Evolutionary conservation across 2,888 invertebrate species (phyloP).

Genomic region (Lapara coniferarum): DNA sequence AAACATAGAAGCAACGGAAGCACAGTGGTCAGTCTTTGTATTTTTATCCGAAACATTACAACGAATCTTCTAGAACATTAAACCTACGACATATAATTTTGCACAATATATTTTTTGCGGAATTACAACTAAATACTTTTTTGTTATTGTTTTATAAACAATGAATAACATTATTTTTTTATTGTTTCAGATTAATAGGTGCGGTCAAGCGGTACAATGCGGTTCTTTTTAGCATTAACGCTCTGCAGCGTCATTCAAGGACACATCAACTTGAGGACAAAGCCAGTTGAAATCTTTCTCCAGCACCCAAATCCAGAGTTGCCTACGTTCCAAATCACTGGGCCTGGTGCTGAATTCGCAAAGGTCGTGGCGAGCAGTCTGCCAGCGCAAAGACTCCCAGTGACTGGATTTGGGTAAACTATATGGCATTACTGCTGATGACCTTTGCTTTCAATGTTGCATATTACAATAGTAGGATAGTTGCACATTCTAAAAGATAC

Average conservation of each 20-base stretch:
- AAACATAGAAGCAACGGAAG: no score
- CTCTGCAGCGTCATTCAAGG: slow-evolving; percentile 45
- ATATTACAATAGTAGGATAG: not conserved
- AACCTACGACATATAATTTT: no score
- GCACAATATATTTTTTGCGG: no score
- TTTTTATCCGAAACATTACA: no score
- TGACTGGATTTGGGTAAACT: slow-evolving; percentile 61
- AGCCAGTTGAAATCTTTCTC: slow-evolving; percentile 40
- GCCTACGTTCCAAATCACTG: slow-evolving; percentile 38
- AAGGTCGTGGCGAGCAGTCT: slow-evolving; percentile 41
- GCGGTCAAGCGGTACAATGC: slow-evolving; percentile 24
- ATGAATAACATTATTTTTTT: not conserved
- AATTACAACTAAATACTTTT: no score
- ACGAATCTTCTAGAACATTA: no score
- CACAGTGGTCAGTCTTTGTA: no score
- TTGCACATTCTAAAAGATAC: not conserved
- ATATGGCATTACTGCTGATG: not conserved
- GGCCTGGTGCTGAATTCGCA: slow-evolving; percentile 44
- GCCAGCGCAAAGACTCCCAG: slow-evolving; percentile 57
- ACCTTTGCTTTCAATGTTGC: slow-evolving; percentile 3
- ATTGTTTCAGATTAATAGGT: slow-evolving; percentile 59
- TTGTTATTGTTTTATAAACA: no score
- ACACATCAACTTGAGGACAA: slow-evolving; percentile 36
- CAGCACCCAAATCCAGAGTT: slow-evolving; percentile 31
- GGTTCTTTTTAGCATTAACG: slow-evolving; percentile 43